These are phyloP conservation scores for Limenitis camilla DNA, from an alignment of 2,888 invertebrate species.

Conservation along the genomic window DNA sequence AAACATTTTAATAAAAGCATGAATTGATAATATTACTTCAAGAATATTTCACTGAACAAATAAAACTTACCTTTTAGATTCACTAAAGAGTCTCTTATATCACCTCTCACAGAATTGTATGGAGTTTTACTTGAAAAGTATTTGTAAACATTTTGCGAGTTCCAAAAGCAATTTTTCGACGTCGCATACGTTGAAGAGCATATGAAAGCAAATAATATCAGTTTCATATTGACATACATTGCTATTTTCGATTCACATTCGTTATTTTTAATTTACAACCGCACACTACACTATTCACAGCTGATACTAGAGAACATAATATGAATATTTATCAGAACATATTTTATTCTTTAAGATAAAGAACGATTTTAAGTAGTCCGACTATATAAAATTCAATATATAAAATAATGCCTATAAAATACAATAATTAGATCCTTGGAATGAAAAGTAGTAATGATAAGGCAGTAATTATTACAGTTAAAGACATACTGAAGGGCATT, in stretches of 20 bases:
- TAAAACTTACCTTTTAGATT: neutral
- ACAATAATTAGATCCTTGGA: too few species aligned
- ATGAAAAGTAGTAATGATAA: neutral
- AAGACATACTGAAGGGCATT: too few species aligned
- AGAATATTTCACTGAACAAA: too few species aligned
- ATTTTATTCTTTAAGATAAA: too few species aligned
- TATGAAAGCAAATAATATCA: neutral
- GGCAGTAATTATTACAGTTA: neutral
- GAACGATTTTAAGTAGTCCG: too few species aligned
- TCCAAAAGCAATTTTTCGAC: constrained; percentile 52
- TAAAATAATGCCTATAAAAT: neutral
- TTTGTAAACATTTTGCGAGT: constrained; percentile 55
- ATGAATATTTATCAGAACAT: neutral
- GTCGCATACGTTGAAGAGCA: neutral
- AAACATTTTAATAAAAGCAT: too few species aligned
- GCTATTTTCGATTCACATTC: neutral
- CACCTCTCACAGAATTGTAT: constrained; percentile 50
- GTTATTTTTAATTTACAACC: neutral
- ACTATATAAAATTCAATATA: too few species aligned
- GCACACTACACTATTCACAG: neutral
- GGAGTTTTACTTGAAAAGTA: constrained; percentile 53
- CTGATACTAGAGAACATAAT: neutral
- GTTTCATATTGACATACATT: neutral
- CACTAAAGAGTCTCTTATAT: constrained; percentile 44
- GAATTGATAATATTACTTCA: too few species aligned